These are phyloP conservation scores for Ochotona curzoniae DNA, from an alignment of 2,113 vertebrate genomes.

Conservation along the genomic window DNA sequence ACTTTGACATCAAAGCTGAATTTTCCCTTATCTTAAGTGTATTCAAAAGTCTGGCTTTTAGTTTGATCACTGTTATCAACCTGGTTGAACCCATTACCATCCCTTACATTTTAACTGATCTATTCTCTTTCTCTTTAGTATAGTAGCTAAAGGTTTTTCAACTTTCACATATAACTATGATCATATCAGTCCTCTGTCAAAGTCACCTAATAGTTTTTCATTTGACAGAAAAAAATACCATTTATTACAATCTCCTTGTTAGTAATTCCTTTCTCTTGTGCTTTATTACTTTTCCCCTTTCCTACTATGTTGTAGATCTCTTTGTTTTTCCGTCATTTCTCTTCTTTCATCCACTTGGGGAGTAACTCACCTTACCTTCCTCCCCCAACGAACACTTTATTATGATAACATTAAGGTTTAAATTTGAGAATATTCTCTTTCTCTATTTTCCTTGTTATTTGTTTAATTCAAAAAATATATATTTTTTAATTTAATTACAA, in stretches of 20 bases:
- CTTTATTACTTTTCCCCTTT: not conserved
- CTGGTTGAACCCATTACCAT: not conserved
- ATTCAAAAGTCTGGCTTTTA: not conserved
- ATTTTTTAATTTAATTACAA: conserved; percentile 3
- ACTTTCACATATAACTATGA: not conserved
- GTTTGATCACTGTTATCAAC: not conserved
- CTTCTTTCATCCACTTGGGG: not conserved
- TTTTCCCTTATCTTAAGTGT: not conserved
- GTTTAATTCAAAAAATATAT: not conserved
- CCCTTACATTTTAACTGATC: not conserved
- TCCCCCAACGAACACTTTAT: not conserved
- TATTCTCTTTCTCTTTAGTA: not conserved
- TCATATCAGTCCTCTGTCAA: not conserved
- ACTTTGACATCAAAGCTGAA: not conserved
- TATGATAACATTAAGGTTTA: not conserved
- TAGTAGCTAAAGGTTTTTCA: not conserved
- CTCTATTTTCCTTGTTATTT: not conserved
- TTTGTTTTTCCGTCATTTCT: not conserved
- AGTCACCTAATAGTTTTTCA: not conserved
- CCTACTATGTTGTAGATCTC: too few relatives aligned
- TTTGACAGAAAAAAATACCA: not conserved
- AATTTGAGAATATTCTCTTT: not conserved
- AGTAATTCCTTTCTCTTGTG: not conserved
- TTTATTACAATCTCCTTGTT: not conserved
- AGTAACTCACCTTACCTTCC: not conserved